phyloP scores from a whole-genome alignment of 2,888 invertebrate species.

The Thymelicus acteon region DNA sequence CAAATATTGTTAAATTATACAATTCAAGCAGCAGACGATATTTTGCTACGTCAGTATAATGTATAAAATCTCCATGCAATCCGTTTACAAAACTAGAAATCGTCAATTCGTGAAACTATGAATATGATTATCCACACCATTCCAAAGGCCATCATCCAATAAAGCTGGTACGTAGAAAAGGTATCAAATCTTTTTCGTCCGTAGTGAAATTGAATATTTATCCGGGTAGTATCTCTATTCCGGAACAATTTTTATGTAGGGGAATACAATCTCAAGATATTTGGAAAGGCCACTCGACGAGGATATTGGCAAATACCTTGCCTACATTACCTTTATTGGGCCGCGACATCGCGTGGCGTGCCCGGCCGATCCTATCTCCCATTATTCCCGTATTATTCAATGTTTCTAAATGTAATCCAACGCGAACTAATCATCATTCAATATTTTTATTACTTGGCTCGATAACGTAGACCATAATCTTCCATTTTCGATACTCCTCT shows the following conservation, averaged over 20 bases:
- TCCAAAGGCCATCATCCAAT: constrained; percentile 83
- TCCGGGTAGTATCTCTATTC: constrained; percentile 84
- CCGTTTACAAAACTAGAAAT: constrained; percentile 43
- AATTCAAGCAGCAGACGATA: neutral
- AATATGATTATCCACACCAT: constrained; percentile 82
- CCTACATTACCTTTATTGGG: constrained; percentile 83
- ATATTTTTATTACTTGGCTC: constrained; percentile 37
- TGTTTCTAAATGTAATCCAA: constrained; percentile 68
- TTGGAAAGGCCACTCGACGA: constrained; percentile 81
- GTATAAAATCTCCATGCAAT: constrained; percentile 29
- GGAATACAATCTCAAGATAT: constrained; percentile 83
- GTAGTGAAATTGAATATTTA: constrained; percentile 85
- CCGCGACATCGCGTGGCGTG: constrained; percentile 76
- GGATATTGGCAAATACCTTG: constrained; percentile 83
- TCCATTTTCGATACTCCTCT: constrained; percentile 36
- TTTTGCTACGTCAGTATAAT: constrained; percentile 23
- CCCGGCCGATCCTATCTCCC: constrained; percentile 72
- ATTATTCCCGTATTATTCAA: constrained; percentile 75
- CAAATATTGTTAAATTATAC: constrained; percentile 10
- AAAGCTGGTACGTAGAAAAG: constrained; percentile 80
- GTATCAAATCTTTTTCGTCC: constrained; percentile 85
- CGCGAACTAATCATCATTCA: constrained; percentile 48
- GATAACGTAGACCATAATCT: constrained; percentile 36
- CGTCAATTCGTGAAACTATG: constrained; percentile 72
- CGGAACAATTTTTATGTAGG: constrained; percentile 84